Conservation (phyloP, 2,797 vertebrate species). For the Emys orbicularis region DNA sequence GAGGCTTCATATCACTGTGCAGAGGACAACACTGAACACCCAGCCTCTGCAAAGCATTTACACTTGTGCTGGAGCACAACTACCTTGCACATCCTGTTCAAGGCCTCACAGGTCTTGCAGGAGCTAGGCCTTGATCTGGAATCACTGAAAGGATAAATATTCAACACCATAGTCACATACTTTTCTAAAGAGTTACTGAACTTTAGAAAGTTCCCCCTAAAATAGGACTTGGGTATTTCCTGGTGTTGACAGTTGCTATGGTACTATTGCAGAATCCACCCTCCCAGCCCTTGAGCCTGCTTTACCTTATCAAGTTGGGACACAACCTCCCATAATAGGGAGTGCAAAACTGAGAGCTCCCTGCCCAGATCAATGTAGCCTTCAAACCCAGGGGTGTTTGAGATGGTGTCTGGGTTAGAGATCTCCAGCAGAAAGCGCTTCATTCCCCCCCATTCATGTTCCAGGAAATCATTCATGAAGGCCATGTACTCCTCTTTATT, state of each 20-base stretch:
- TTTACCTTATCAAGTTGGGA: conserved; percentile 97
- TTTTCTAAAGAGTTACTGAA: not conserved
- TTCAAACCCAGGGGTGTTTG: conserved; percentile 93
- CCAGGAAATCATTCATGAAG: conserved; percentile 98
- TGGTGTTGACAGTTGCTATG: not conserved
- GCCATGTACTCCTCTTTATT: conserved; percentile 99
- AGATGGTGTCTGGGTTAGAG: conserved; percentile 93
- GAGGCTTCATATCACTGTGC: not conserved
- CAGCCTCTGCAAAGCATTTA: not conserved
- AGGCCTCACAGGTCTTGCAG: not conserved
- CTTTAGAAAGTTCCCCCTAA: not conserved
- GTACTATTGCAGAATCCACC: not conserved
- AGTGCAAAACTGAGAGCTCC: conserved; percentile 94
- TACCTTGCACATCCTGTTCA: not conserved
- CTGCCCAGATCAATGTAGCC: conserved; percentile 96
- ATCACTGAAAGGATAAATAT: not conserved
- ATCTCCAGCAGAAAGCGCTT: conserved; percentile 95
- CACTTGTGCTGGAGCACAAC: not conserved
- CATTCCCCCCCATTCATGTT: conserved; percentile 97
- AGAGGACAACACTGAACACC: not conserved
- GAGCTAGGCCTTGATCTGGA: not conserved
- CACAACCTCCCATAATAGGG: conserved; percentile 94
- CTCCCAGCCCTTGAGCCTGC: conserved; percentile 24
- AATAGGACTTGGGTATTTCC: not conserved
- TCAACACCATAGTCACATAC: not conserved